These are phyloP conservation scores for Ophion ellenae DNA, from an alignment of 2,888 invertebrate species.

Conservation along the genomic window DNA sequence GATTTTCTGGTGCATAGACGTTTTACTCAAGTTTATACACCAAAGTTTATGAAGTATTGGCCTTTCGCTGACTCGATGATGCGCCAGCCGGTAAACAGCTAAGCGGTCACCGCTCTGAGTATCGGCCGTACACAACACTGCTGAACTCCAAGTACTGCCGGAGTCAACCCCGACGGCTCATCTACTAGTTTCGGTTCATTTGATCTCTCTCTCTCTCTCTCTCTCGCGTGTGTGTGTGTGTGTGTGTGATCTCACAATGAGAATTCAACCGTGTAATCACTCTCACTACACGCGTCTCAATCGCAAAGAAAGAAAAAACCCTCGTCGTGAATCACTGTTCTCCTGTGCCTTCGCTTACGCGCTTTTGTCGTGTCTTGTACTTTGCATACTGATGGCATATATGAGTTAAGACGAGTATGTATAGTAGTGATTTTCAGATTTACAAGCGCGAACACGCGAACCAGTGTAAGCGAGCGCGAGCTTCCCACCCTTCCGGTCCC, in stretches of 20 bases:
- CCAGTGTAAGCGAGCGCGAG: conserved; percentile 60
- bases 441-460: conserved; percentile 62
- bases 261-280: conserved; percentile 57
- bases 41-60: no score
- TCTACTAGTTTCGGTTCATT: no score
- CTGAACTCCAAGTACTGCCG: no score
- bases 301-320: conserved; percentile 11
- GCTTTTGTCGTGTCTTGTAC: conserved; percentile 59
- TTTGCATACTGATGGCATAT: conserved; percentile 1
- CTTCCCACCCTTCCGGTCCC: conserved; percentile 65
- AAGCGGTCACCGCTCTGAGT: no score
- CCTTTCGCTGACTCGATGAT: no score
- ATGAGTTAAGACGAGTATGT: conserved; percentile 22
- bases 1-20: no score
- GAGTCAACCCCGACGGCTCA: no score
- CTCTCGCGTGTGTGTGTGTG: no score
- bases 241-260: conserved; percentile 16
- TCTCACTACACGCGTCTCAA: conserved; percentile 55
- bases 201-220: no score
- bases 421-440: conserved; percentile 63
- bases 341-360: conserved; percentile 57
- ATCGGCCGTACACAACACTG: no score
- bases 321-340: conserved; percentile 34
- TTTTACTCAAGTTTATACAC: no score
- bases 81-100: no score